These are phyloP conservation scores for Chironomus tepperi DNA, from an alignment of 1,140 invertebrate genomes.

Conservation along the genomic window DNA sequence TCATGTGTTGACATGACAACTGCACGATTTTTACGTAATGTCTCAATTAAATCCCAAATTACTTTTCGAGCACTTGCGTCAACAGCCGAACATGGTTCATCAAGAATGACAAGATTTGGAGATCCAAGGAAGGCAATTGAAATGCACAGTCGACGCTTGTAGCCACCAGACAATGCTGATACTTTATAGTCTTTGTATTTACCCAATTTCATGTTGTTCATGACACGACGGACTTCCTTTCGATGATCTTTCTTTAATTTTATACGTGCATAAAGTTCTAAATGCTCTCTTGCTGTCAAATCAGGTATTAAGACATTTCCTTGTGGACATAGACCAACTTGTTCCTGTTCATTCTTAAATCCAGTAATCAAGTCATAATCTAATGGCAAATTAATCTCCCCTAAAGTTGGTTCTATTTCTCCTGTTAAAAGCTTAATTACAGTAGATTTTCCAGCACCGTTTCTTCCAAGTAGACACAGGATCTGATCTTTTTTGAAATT, in stretches of 20 bases:
- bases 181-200: slow-evolving; percentile 45
- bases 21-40: slow-evolving; percentile 53
- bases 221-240: slow-evolving; percentile 41
- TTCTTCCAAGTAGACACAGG: slow-evolving; percentile 71
- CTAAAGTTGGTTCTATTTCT: slow-evolving; percentile 49
- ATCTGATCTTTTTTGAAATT: slow-evolving; percentile 49
- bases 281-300: slow-evolving; percentile 70
- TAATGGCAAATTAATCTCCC: slow-evolving; percentile 44
- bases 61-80: slow-evolving; percentile 64
- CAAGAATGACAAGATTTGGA: slow-evolving; percentile 67
- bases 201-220: slow-evolving; percentile 48
- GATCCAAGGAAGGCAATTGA: slow-evolving; percentile 64
- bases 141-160: slow-evolving; percentile 51
- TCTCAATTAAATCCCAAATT: slow-evolving; percentile 65
- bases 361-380: slow-evolving; percentile 29
- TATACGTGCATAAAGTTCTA: slow-evolving; percentile 62
- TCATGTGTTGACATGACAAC: slow-evolving; percentile 65
- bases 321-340: slow-evolving; percentile 73
- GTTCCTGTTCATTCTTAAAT: slow-evolving; percentile 31
- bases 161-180: slow-evolving; percentile 51
- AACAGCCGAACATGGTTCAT: slow-evolving; percentile 73
- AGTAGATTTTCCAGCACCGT: slow-evolving; percentile 78
- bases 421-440: slow-evolving; percentile 62
- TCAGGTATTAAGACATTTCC: slow-evolving; percentile 73
- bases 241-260: slow-evolving; percentile 30